phyloP scores from a whole-genome alignment of 2,888 invertebrate species.

The Drosophila nigricruria region DNA sequence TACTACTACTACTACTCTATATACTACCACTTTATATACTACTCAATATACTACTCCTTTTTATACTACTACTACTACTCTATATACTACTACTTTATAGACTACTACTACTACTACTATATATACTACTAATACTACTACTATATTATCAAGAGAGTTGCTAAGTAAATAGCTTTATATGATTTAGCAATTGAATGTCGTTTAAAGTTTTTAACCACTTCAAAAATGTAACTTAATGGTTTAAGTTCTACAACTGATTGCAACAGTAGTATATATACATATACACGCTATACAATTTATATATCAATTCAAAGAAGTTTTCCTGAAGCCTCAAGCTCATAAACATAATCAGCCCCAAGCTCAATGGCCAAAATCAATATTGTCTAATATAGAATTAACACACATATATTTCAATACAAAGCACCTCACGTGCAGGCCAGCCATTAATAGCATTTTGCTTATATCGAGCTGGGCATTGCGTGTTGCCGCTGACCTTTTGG shows the following conservation, averaged over 20 bases:
- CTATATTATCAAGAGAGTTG: neutral
- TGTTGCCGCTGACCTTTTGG: conserved; percentile 59
- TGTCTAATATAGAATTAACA: neutral
- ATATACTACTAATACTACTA: neutral
- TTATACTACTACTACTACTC: too few species aligned
- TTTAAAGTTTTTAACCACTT: too few species aligned
- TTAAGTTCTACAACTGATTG: too few species aligned
- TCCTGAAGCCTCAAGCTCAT: neutral
- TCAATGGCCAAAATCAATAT: conserved; percentile 6
- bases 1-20: too few species aligned
- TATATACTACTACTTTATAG: neutral
- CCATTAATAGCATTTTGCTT: conserved; percentile 50
- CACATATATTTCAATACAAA: conserved; percentile 3
- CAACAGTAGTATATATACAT: neutral
- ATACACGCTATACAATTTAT: neutral
- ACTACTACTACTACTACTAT: neutral
- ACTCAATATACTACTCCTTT: too few species aligned
- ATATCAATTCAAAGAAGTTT: neutral
- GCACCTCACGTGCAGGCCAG: conserved; percentile 35
- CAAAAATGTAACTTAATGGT: neutral
- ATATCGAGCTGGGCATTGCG: conserved; percentile 52
- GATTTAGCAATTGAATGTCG: neutral
- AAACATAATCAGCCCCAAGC: conserved; percentile 5
- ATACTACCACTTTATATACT: too few species aligned
- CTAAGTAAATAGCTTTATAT: neutral